These are phyloP conservation scores for Meteorus sp. DNA, from an alignment of 1,140 invertebrate species.

Conservation along the genomic window DNA sequence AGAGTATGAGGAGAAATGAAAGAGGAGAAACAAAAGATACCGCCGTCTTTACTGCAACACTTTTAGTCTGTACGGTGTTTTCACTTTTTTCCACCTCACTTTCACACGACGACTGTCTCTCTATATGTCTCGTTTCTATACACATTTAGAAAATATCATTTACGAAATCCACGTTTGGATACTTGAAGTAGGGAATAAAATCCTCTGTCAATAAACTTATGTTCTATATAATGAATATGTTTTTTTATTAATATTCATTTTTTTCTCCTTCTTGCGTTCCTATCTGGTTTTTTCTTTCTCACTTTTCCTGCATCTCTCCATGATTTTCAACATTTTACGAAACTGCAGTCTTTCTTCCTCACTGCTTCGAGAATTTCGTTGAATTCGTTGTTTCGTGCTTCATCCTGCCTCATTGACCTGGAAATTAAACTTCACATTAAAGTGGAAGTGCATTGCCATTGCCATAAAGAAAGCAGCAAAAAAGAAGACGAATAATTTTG, in stretches of 20 bases:
- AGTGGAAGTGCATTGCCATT: background rate
- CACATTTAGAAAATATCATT: conserved; percentile 3
- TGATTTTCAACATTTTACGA: conserved; percentile 32
- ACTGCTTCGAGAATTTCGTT: conserved; percentile 46
- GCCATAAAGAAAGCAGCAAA: background rate
- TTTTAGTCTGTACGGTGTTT: conserved; percentile 2
- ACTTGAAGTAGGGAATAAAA: background rate
- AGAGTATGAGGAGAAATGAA: conserved; percentile 19
- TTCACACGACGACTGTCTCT: conserved; percentile 9
- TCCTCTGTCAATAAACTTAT: conserved; percentile 2
- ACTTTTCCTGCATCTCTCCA: too few relatives aligned
- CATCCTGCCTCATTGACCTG: conserved; percentile 42
- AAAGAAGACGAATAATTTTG: conserved; percentile 10
- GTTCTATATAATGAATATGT: background rate
- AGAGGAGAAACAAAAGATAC: conserved; percentile 18
- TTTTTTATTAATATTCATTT: background rate
- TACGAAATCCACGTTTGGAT: conserved; percentile 14
- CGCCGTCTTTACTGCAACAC: background rate
- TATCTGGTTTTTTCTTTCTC: background rate
- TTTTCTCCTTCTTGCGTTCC: background rate
- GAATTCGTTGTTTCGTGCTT: conserved; percentile 40
- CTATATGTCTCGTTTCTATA: conserved; percentile 5
- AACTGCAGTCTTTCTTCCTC: conserved; percentile 44
- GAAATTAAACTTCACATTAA: conserved; percentile 15
- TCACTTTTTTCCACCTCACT: conserved; percentile 14